Evolutionary conservation across 2,888 invertebrate species (phyloP).

Genomic region (Cetonia aurata): DNA sequence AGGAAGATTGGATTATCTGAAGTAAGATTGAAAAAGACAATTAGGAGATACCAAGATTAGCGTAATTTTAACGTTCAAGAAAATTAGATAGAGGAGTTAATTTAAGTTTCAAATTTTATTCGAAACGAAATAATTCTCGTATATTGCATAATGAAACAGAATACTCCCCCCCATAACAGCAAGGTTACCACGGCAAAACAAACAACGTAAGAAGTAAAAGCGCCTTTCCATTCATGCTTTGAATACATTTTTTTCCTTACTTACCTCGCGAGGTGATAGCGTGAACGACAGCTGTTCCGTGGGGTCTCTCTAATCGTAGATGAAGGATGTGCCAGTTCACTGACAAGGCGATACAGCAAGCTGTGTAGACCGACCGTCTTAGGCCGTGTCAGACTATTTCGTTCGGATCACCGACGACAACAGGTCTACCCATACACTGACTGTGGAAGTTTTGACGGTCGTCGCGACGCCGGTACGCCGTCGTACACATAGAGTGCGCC

Average conservation of each 20-base stretch:
- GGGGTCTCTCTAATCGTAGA: neutral
- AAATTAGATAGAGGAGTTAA: no score
- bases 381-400: neutral
- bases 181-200: neutral
- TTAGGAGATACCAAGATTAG: no score
- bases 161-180: no score
- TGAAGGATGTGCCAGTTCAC: neutral
- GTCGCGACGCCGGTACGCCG: neutral
- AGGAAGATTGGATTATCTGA: no score
- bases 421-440: constrained; percentile 19
- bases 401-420: constrained; percentile 19
- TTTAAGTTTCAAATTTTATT: no score
- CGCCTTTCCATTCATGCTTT: neutral
- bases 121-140: no score
- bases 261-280: neutral
- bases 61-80: no score
- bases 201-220: neutral
- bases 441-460: constrained; percentile 10
- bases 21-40: no score
- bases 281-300: neutral
- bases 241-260: neutral
- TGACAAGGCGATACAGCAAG: neutral
- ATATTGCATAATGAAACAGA: no score
- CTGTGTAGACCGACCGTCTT: constrained; percentile 5
- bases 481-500: constrained; percentile 8